Conservation (phyloP, 1,140 invertebrate species). For the Nylanderia fulva region DNA sequence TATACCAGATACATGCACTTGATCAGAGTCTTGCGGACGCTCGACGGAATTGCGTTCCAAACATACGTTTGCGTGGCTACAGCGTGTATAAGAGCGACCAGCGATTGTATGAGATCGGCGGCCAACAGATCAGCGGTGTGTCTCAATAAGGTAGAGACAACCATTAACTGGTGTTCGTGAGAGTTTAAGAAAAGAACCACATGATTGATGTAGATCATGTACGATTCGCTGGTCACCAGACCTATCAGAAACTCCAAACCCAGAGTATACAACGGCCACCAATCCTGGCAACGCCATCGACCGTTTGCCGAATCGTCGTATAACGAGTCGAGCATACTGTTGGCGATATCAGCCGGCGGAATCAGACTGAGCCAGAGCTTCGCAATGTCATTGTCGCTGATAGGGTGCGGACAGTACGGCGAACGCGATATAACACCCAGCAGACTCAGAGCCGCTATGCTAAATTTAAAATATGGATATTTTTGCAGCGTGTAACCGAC, state of each 20-base stretch:
- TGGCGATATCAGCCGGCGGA: slow-evolving; percentile 81
- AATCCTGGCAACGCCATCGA: slow-evolving; percentile 83
- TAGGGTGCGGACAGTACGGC: slow-evolving; percentile 73
- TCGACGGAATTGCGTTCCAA: slow-evolving; percentile 81
- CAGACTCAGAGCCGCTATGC: slow-evolving; percentile 79
- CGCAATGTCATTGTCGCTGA: slow-evolving; percentile 79
- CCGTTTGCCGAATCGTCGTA: slow-evolving; percentile 79
- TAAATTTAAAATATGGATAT: slow-evolving; percentile 80
- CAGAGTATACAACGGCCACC: slow-evolving; percentile 83
- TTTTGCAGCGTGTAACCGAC: slow-evolving; percentile 80
- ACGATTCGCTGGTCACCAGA: slow-evolving; percentile 76
- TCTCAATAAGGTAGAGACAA: slow-evolving; percentile 81
- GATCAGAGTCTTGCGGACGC: slow-evolving; percentile 81
- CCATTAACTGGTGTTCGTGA: slow-evolving; percentile 82
- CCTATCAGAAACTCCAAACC: slow-evolving; percentile 83
- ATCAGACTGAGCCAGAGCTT: slow-evolving; percentile 82
- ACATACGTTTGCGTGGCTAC: slow-evolving; percentile 78
- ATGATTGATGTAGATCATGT: slow-evolving; percentile 74
- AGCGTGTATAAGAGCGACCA: slow-evolving; percentile 82
- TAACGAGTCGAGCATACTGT: slow-evolving; percentile 81
- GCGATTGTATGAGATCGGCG: slow-evolving; percentile 83
- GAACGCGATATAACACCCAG: slow-evolving; percentile 79
- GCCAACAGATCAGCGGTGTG: slow-evolving; percentile 83
- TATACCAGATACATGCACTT: slow-evolving; percentile 85
- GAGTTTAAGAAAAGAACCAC: slow-evolving; percentile 81